These are phyloP conservation scores for Gyrodactylus salaris DNA, from an alignment of 1,140 invertebrate genomes.

Conservation along the genomic window DNA sequence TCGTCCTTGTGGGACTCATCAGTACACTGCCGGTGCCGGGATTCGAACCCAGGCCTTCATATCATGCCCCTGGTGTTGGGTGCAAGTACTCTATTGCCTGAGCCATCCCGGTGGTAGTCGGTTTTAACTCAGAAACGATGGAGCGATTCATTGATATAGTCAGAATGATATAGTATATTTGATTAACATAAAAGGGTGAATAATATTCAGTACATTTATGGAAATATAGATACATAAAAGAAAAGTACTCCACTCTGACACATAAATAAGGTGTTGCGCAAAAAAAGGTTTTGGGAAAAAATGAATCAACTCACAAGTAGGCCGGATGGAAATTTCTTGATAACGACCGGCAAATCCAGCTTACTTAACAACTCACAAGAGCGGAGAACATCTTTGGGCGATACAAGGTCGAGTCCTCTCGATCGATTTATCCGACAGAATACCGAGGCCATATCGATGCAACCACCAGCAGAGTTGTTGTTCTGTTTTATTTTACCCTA, in stretches of 20 bases:
- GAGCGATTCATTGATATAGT: too few species aligned
- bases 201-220: not conserved
- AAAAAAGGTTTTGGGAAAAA: not conserved
- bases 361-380: slow-evolving; percentile 35
- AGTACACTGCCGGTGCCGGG: too few species aligned
- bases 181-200: too few species aligned
- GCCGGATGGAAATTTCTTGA: not conserved
- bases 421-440: slow-evolving; percentile 63
- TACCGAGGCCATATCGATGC: slow-evolving; percentile 75
- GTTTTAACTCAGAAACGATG: too few species aligned
- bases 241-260: not conserved
- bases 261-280: too few species aligned
- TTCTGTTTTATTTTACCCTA: not conserved
- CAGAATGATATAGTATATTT: too few species aligned
- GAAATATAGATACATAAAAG: not conserved
- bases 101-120: too few species aligned
- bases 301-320: not conserved
- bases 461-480: slow-evolving; percentile 34
- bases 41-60: too few species aligned
- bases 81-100: too few species aligned
- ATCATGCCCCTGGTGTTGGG: too few species aligned
- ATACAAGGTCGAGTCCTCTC: slow-evolving; percentile 34
- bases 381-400: slow-evolving; percentile 66
- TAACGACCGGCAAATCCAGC: slow-evolving; percentile 26
- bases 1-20: too few species aligned